Base-by-base conservation (phyloP, 2,797 vertebrate genomes). In the Vipera ursinii region DNA sequence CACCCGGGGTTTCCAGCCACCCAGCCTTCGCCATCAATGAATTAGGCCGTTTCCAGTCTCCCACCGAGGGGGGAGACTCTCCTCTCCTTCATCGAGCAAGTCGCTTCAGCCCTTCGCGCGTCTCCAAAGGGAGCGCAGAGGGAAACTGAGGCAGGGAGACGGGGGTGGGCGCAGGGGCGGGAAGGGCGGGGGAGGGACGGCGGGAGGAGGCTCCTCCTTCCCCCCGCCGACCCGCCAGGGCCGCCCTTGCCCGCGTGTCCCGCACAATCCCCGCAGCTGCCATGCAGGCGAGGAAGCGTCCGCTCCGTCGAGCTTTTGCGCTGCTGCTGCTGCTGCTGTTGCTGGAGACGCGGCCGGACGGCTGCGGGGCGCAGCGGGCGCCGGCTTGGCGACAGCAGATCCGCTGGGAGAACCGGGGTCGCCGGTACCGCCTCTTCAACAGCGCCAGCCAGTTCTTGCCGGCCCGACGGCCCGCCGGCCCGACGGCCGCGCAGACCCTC, bases 321-420 rank as follows among this genome's bases (percentile, higher is more conserved):
- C 38, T 78, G 32, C 22, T 65, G 59, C 6, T 53, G 57, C 38
- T 82, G 90, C 56, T 38, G 90, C 2, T 91, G 28, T 0, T 86
- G 15, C 38, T 82, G 73, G 26, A 2, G 9, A 4, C 13, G 26
- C 9, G 24, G 7, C 51, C 57, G 26, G 44, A 24, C 48, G 17
- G 22, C 13, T 6, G 17, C 9, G 55, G 56, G 65, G 28, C 9
- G 20, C 9, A 17, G 6, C 17, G 85, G 59, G 56, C 57, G 12
- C 2, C 48, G 24, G 26, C 89, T 32, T 98, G 98, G 98, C 97
- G 94, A 93, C 97, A 98, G 69, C 96, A 95, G 97, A 56, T 94
- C 90, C 97, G 97, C 92, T 98, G 98, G 98, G 95, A 97, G 92
- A 98, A 97, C 91, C 97, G 98, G 93, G 98, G 98, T 0, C 97